Evolutionary conservation across 1,140 invertebrate genomes (phyloP).

Genomic region (Euglossa dilemma): DNA sequence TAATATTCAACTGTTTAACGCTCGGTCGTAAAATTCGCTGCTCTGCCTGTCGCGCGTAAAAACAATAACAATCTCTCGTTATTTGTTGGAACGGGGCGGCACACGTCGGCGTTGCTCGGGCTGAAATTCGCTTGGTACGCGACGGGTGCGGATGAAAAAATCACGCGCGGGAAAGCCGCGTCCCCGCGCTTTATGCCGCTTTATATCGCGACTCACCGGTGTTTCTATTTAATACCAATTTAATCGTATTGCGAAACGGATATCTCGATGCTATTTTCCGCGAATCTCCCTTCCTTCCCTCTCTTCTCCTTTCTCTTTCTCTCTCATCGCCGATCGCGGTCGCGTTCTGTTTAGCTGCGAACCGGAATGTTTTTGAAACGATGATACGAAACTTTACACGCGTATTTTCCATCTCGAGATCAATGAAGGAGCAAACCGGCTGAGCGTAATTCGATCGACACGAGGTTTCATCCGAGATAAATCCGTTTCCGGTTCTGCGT

Average conservation of each 20-base stretch:
- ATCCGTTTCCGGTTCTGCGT: neutral
- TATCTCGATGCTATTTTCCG: conserved; percentile 29
- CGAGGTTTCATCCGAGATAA: neutral
- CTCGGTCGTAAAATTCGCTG: conserved; percentile 67
- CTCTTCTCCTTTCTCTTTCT: neutral
- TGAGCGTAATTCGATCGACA: no score
- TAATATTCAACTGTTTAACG: conserved; percentile 71
- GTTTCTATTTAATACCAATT: conserved; percentile 30
- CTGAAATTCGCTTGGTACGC: conserved; percentile 41
- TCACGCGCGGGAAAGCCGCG: conserved; percentile 38
- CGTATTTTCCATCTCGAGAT: neutral
- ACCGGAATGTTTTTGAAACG: neutral
- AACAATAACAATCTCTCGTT: conserved; percentile 71
- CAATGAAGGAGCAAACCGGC: neutral
- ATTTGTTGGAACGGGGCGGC: conserved; percentile 55
- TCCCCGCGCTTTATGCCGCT: conserved; percentile 26
- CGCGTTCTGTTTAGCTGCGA: conserved; percentile 18
- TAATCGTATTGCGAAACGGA: conserved; percentile 39
- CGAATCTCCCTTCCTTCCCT: neutral
- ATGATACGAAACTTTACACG: neutral
- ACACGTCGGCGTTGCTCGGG: conserved; percentile 35
- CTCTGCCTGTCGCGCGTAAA: conserved; percentile 66
- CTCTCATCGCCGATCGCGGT: neutral
- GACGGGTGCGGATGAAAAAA: neutral
- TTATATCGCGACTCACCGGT: conserved; percentile 22